Base-by-base conservation (phyloP, 2,113 vertebrate species). In the Camelus dromedarius region DNA sequence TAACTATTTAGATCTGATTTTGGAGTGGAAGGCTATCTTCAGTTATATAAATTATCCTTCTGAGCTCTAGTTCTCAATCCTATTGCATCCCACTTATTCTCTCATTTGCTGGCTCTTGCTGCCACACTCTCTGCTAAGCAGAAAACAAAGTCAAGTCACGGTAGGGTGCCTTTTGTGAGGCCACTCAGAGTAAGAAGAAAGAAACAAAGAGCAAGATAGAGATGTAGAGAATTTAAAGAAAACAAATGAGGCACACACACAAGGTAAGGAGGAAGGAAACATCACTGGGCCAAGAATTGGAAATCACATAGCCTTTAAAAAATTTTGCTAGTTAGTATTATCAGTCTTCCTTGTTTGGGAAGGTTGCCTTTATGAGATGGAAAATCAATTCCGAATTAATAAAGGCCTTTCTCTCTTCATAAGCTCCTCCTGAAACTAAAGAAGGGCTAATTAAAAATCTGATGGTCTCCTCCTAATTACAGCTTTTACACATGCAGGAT, bases 91-190 rank as follows among this genome's bases (percentile, higher is more conserved):
- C 91, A 91, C 93, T 95, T 72, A 77, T 75, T 64, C 50, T 76
- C 72, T 96, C 91, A 77, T 82, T 82, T 92, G 88, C 15, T 52
- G 38, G 76, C 82, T 89, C 66, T 92, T 54, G 72, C 69, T 22
- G 97, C 87, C 88, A 76, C 38, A 79, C 35, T 60, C 76, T 35
- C 15, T 6, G 86, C 52, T 58, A 19, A 79, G 77, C 72, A 95
- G 90, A 96, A 96, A 97, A 97, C 88, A 96, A 97, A 97, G 96
- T 96, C 89, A 96, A 96, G 86, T 95, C 89, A 20, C 91, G 0
- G 79, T 70, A 73, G 96, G 97, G 85, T 73, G 96, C 91, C 89
- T 93, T 96, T 96, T 94, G 97, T 93, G 93, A 96, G 82, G 75
- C 82, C 86, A 76, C 81, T 94, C 91, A 50, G 46, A 75, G 69